These are phyloP conservation scores for Yponomeuta evonymella DNA, from an alignment of 2,888 invertebrate genomes.

Conservation along the genomic window DNA sequence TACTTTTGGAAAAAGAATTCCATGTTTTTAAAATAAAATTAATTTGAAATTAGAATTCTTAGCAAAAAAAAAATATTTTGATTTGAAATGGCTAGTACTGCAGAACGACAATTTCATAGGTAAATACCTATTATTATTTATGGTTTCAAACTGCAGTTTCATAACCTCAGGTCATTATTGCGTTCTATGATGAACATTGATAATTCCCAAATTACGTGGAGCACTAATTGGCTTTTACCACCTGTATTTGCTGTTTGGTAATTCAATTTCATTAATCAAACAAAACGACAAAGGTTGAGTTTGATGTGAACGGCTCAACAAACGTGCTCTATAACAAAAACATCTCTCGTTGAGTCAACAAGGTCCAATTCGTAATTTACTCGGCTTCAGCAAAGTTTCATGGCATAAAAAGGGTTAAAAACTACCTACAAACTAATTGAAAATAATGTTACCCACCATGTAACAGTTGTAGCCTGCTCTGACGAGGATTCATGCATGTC, in stretches of 20 bases:
- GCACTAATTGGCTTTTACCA: not conserved
- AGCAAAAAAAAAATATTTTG: too few relatives aligned
- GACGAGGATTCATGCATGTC: not conserved
- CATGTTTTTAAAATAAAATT: too few relatives aligned
- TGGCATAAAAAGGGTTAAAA: not conserved
- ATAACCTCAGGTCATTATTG: not conserved
- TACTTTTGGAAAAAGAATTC: too few relatives aligned
- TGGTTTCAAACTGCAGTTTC: not conserved
- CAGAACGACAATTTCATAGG: too few relatives aligned
- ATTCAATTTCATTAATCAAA: conserved; percentile 6
- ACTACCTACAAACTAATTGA: not conserved
- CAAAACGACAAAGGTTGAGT: conserved; percentile 8
- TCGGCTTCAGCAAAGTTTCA: too few relatives aligned
- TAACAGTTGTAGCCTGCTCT: not conserved
- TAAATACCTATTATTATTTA: too few relatives aligned
- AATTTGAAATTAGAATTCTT: too few relatives aligned
- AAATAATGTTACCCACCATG: not conserved
- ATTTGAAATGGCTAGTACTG: too few relatives aligned
- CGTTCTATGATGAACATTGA: not conserved
- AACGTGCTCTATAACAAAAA: conserved; percentile 9
- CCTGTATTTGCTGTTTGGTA: conserved; percentile 7
- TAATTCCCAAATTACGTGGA: not conserved
- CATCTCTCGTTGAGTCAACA: not conserved
- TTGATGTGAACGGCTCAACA: conserved; percentile 6
- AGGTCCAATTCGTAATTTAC: too few relatives aligned